phyloP scores from a whole-genome alignment of 2,797 vertebrate species.

The Vultur gryphus region DNA sequence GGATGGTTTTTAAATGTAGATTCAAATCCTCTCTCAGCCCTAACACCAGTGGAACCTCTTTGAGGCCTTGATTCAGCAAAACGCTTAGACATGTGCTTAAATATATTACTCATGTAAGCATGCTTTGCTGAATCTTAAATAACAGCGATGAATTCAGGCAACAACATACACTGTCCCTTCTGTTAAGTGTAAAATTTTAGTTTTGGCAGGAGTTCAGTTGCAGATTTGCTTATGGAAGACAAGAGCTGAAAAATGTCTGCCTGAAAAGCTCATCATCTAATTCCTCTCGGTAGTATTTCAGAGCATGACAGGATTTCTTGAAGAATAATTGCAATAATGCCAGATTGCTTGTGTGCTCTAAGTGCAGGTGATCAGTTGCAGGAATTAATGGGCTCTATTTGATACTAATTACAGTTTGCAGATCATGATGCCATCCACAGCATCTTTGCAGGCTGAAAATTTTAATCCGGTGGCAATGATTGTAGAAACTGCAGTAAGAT shows the following conservation, averaged over 20 bases:
- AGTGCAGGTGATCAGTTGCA: background rate
- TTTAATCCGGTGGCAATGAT: background rate
- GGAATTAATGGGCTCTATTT: background rate
- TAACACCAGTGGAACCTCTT: background rate
- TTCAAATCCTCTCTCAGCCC: background rate
- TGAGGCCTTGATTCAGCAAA: background rate
- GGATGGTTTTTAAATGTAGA: background rate
- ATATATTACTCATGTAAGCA: background rate
- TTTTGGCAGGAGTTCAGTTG: slow-evolving; percentile 1
- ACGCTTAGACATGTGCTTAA: background rate
- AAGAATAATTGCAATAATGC: background rate
- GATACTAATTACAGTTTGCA: background rate
- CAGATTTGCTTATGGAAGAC: slow-evolving; percentile 7
- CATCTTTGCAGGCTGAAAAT: background rate
- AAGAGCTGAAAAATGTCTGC: background rate
- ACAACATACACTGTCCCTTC: background rate
- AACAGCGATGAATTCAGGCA: background rate
- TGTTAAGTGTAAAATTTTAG: slow-evolving; percentile 2
- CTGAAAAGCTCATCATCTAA: slow-evolving; percentile 2
- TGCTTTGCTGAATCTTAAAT: background rate
- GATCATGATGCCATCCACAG: background rate
- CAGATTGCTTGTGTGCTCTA: background rate
- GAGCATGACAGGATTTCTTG: background rate
- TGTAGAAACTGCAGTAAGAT: background rate
- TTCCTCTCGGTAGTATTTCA: slow-evolving; percentile 8